Base-by-base conservation (phyloP, 2,888 invertebrate genomes). In the Calliopum simillimum region DNA sequence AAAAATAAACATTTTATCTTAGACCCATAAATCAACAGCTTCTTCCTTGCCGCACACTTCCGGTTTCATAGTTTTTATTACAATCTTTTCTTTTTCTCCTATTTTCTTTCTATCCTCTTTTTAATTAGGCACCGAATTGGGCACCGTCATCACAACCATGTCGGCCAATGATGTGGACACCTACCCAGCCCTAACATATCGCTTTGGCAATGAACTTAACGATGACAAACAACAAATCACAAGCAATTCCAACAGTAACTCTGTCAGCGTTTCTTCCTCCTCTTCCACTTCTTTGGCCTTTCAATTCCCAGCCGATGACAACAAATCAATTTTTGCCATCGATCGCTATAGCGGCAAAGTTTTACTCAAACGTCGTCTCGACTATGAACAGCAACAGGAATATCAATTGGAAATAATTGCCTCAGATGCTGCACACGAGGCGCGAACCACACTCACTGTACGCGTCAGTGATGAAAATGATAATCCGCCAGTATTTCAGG, bases 91-190 rank as follows among this genome's bases (percentile, higher is more conserved):
- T 19, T 65, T 4, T 43, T 16, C 62, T 69, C 69, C 25, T 59
- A 58, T 11, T 12, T 63, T 47, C 1, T 58, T 59, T 58, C 11
- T 25, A 23, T 0, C 61, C n/a, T 43, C 47, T 46, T 12, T 4
- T 19, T 11, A 46, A 55, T 4, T 67, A 94, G 94, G 90, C 79
- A 91, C 92, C 77, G 90, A 92, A 84, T 89, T 94, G 72, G 99
- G 98, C 56, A 92, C 94, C 19, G 92, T 95, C 67, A 89, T 99
- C 75, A 94, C 96, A 75, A 93, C 94, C 74, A 92, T 98, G 77
- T 95, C 96, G 25, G 99, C 99, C 65, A 99, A 98, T 86, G 99
- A 99, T 87, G 97, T 97, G 70, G 99, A 99, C 88, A 95, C 95
- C 65, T 93, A 95, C 86, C 97, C 98, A 53, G 90, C 94, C 13